These are phyloP conservation scores for Rhagophthalmus giganteus DNA, from an alignment of 2,888 invertebrate genomes.

Conservation along the genomic window DNA sequence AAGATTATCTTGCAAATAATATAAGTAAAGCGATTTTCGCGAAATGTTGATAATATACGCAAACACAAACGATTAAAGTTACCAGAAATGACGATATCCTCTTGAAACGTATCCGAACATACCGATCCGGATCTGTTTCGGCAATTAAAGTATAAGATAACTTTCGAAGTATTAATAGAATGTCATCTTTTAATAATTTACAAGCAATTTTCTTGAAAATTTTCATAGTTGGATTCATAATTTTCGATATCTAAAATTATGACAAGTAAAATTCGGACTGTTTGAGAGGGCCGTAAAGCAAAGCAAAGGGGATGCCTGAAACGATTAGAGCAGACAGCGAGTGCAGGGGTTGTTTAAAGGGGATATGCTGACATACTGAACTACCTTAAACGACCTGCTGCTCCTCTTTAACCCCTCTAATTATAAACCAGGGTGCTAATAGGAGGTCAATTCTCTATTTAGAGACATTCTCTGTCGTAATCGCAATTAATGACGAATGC, in stretches of 20 bases:
- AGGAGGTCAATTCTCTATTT: conserved; percentile 52
- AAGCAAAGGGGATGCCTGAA: conserved; percentile 47
- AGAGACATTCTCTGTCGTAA: conserved; percentile 41
- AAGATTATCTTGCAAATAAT: too few relatives aligned
- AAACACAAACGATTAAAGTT: too few relatives aligned
- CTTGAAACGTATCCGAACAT: conserved; percentile 5
- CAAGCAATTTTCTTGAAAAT: not conserved
- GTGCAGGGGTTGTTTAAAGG: conserved; percentile 48
- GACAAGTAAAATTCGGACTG: conserved; percentile 34
- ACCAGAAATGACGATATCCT: conserved; percentile 4
- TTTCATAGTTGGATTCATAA: not conserved
- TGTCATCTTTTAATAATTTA: not conserved
- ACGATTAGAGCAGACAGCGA: conserved; percentile 48
- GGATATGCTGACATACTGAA: conserved; percentile 46
- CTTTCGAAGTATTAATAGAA: not conserved
- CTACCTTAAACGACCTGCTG: conserved; percentile 34
- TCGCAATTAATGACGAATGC: conserved; percentile 14
- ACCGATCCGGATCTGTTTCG: not conserved
- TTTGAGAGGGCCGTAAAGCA: conserved; percentile 27
- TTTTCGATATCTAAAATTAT: conserved; percentile 25
- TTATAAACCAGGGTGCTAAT: conserved; percentile 53
- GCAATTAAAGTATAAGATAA: not conserved
- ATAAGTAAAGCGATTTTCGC: too few relatives aligned
- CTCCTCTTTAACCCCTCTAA: conserved; percentile 49
- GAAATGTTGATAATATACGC: too few relatives aligned